Evolutionary conservation across 2,113 vertebrate species (phyloP), one percentile per base, ranked within the genome.

Genomic region (Cololabis saira): DNA sequence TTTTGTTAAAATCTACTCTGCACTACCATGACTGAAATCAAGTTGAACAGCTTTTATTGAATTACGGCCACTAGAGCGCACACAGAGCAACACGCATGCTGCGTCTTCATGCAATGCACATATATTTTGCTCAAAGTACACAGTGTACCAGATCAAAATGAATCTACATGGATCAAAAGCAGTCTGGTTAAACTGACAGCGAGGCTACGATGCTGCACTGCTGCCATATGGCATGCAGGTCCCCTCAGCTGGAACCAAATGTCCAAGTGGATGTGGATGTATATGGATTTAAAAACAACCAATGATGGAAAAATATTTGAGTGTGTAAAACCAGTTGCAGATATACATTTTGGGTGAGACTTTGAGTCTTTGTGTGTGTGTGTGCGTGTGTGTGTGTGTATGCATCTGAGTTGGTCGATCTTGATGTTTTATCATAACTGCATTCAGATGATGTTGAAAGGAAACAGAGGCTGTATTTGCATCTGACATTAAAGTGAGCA

Each of bases 21-120:
- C 66, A 44, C 68, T 60, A 65, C 37, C 62, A 62, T 75, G 74
- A 83, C 78, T 71, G 81, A 81, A 85, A 84, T 40, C 64, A 67
- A 80, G 81, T 86, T 83, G 73, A 84, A 84, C 86, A 84, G 78
- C 80, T 80, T 79, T 84, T 78, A 85, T 70, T 41, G 56, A 61
- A 80, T 72, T 59, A 47, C 49, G 67, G 70, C 66, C 2, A 27
- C 65, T 67, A 62, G 63, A 43, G 60, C 5, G 45, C 54, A 44
- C 41, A 63, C 47, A 64, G 40, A 79, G 30, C 48, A 57, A 47
- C 49, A 47, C 40, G 30, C 41, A 57, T 33, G 21, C 16, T 42
- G 41, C 19, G 50, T 75, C 67, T 55, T 51, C 45, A 14, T 44
- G 48, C n/a, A n/a, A 33, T 53, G 21, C 67, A 66, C 78, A 54